Conservation (phyloP, 2,113 vertebrate genomes). For the Cranoglanis bouderius region DNA sequence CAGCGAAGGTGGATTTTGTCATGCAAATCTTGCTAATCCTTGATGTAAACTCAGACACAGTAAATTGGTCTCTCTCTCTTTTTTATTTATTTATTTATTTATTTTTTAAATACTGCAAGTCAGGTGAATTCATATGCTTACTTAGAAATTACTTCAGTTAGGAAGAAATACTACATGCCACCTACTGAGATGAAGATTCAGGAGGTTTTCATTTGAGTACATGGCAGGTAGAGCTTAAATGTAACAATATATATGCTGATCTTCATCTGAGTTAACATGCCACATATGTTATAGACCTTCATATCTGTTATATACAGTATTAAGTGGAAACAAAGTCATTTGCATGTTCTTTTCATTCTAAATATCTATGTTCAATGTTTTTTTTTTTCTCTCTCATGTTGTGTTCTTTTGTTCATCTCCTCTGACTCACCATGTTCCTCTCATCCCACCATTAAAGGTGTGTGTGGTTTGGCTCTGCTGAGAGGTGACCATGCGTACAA, state of each 20-base stretch:
- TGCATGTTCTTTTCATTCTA: background rate
- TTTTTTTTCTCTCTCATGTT: background rate
- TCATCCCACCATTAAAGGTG: constrained; percentile 1
- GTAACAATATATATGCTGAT: background rate
- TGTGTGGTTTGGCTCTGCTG: constrained; percentile 16
- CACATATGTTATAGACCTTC: background rate
- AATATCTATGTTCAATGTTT: background rate
- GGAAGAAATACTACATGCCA: background rate
- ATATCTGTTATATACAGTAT: background rate
- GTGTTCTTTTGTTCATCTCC: background rate
- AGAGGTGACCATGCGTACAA: constrained; percentile 60
- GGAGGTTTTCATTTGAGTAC: background rate
- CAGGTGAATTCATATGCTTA: background rate
- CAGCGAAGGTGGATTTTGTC: background rate
- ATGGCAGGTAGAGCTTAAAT: background rate
- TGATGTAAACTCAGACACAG: background rate
- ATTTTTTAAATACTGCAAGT: background rate
- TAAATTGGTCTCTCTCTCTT: background rate
- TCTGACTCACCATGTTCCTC: constrained; percentile 6
- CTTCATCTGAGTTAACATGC: background rate
- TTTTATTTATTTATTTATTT: too few species aligned
- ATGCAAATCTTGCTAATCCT: background rate
- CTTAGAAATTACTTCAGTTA: background rate
- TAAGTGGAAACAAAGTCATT: background rate
- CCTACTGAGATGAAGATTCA: background rate